Evolutionary conservation across 2,113 vertebrate genomes (phyloP).

Genomic region (Mystacornis crossleyi): DNA sequence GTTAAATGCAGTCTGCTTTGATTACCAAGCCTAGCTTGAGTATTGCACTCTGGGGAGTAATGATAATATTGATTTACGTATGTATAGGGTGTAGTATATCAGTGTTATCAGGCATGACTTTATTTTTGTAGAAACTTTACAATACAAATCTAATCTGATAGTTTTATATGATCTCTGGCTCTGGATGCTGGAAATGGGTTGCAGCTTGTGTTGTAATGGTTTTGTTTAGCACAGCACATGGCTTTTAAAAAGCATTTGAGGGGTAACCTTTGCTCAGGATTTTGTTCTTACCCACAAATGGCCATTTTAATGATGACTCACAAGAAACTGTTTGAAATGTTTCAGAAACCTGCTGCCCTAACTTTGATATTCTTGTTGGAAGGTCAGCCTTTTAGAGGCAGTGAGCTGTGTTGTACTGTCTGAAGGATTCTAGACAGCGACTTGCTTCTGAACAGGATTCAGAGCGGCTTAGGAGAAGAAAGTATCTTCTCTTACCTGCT

Average conservation of each 20-base stretch:
- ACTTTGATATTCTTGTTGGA: slow-evolving; percentile 12
- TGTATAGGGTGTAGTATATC: not conserved
- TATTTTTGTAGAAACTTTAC: not conserved
- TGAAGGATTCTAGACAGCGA: not conserved
- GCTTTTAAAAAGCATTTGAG: slow-evolving; percentile 15
- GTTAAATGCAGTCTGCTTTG: slow-evolving; percentile 17
- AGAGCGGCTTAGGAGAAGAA: not conserved
- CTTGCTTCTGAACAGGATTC: not conserved
- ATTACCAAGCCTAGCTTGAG: not conserved
- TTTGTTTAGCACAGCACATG: not conserved
- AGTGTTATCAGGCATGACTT: not conserved
- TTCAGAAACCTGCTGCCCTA: not conserved
- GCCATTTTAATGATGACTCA: not conserved
- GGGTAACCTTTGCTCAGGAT: not conserved
- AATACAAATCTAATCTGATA: slow-evolving; percentile 28
- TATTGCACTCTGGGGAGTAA: not conserved
- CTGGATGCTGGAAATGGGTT: slow-evolving; percentile 19
- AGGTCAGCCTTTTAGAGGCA: not conserved
- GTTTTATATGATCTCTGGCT: slow-evolving; percentile 22
- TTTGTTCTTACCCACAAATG: slow-evolving; percentile 15
- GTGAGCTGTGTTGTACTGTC: not conserved
- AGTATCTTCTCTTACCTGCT: not conserved
- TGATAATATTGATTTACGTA: not conserved
- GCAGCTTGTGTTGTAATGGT: not conserved
- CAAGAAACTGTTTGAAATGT: slow-evolving; percentile 10